A percentile compares a stretch with the other conserved stretches of the same genome.
Evolutionary conservation across 2,888 invertebrate genomes (phyloP).

Genomic region (Neoaliturus tenellus): DNA sequence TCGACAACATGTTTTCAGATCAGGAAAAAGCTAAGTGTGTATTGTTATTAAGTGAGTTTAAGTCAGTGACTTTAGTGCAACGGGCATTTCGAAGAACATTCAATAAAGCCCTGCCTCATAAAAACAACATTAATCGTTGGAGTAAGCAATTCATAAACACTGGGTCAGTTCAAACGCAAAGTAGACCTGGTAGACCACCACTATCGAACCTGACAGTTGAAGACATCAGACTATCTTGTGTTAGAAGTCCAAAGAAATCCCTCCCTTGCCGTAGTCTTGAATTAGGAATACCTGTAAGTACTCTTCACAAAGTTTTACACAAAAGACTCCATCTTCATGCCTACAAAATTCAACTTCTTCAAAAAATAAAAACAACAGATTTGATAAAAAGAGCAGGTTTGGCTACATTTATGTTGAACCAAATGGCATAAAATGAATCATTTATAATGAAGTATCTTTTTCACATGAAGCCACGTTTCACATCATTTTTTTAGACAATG

Average conservation of each 20-base stretch:
- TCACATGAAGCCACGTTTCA: too few species aligned
- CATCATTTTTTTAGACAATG: too few species aligned
- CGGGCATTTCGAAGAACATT: constrained; percentile 31
- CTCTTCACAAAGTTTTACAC: too few species aligned
- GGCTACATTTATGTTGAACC: too few species aligned
- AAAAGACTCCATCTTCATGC: too few species aligned
- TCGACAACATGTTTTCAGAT: constrained; percentile 18
- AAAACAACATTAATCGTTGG: constrained; percentile 48
- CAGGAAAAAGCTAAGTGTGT: constrained; percentile 54
- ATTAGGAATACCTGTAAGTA: too few species aligned
- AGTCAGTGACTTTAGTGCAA: constrained; percentile 42
- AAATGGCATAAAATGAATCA: too few species aligned
- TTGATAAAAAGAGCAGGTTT: too few species aligned
- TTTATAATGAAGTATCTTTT: too few species aligned
- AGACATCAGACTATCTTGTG: constrained; percentile 11
- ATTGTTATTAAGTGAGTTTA: constrained; percentile 47
- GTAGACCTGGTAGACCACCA: constrained; percentile 22
- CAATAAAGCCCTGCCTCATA: constrained; percentile 39
- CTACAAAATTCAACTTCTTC: too few species aligned
- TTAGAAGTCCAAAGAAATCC: constrained; percentile 47
- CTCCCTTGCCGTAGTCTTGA: too few species aligned
- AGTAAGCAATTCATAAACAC: constrained; percentile 46
- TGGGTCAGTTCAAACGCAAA: constrained; percentile 26
- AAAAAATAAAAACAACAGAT: too few species aligned
- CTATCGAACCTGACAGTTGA: constrained; percentile 38